Evolutionary conservation across 2,888 invertebrate species (phyloP).

Genomic region (Trachelus tabidus): DNA sequence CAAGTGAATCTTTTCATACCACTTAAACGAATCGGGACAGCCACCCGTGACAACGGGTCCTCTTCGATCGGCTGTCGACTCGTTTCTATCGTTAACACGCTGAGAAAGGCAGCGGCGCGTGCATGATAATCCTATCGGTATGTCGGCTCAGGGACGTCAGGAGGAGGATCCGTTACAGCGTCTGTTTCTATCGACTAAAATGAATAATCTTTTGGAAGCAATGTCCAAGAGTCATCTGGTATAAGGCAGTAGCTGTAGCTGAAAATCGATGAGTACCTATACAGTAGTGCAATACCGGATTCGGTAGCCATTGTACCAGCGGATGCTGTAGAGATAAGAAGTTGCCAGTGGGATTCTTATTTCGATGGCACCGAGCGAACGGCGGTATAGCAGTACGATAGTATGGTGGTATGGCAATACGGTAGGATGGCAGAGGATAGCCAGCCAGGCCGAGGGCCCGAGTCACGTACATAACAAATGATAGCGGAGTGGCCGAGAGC

Average conservation of each 20-base stretch:
- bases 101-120: constrained; percentile 22
- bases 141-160: constrained; percentile 19
- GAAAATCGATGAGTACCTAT: background rate
- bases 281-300: background rate
- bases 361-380: background rate
- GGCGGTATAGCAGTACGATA: background rate
- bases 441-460: constrained; percentile 42
- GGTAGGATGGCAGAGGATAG: constrained; percentile 45
- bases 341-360: background rate
- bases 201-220: background rate
- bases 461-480: constrained; percentile 65
- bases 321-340: background rate
- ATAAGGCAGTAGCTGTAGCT: background rate
- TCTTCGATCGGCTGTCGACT: constrained; percentile 40
- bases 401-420: constrained; percentile 2
- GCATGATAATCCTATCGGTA: constrained; percentile 42
- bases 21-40: constrained; percentile 49
- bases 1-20: constrained; percentile 41
- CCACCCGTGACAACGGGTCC: constrained; percentile 39
- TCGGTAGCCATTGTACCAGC: background rate
- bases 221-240: background rate
- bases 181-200: background rate
- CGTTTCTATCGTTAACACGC: constrained; percentile 26
- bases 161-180: background rate
- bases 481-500: constrained; percentile 40